These are phyloP conservation scores for Melanerpes aurifrons DNA, from an alignment of 2,113 vertebrate species.

Conservation along the genomic window DNA sequence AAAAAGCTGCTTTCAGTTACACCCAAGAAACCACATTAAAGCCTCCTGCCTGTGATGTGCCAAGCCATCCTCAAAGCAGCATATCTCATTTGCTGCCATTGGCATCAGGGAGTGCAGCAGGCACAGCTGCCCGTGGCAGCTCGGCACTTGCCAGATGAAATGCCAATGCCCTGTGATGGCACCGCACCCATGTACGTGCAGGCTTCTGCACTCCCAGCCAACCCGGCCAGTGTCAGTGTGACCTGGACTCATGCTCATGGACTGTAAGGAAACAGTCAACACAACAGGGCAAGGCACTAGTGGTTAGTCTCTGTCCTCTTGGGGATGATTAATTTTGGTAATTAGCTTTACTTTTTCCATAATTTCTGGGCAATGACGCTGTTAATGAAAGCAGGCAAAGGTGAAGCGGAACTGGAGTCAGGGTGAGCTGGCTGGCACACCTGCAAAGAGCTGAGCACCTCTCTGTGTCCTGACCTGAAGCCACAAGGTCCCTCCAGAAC, in stretches of 20 bases:
- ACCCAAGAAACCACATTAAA: conserved; percentile 65
- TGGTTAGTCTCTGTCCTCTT: not conserved
- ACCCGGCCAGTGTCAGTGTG: fast-evolving
- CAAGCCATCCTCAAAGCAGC: not conserved
- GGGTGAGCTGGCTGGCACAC: not conserved
- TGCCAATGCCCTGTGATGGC: fast-evolving
- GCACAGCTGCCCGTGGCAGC: not conserved
- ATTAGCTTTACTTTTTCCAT: not conserved
- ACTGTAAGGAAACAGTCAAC: fast-evolving
- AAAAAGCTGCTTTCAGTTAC: conserved; percentile 41
- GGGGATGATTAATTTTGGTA: not conserved
- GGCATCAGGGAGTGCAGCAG: not conserved
- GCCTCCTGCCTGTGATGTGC: not conserved
- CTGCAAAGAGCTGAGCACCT: not conserved
- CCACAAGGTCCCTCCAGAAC: not conserved
- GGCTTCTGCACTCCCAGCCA: not conserved
- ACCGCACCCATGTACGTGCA: fast-evolving
- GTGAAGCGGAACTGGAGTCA: not conserved
- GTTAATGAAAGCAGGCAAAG: fast-evolving
- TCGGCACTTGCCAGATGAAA: not conserved
- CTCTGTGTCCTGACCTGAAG: not conserved
- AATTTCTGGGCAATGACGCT: not conserved
- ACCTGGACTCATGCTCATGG: fast-evolving
- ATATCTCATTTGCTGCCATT: not conserved
- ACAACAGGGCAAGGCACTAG: not conserved